Evolutionary conservation across 2,113 vertebrate genomes (phyloP).

Genomic region (Polyodon spathula): DNA sequence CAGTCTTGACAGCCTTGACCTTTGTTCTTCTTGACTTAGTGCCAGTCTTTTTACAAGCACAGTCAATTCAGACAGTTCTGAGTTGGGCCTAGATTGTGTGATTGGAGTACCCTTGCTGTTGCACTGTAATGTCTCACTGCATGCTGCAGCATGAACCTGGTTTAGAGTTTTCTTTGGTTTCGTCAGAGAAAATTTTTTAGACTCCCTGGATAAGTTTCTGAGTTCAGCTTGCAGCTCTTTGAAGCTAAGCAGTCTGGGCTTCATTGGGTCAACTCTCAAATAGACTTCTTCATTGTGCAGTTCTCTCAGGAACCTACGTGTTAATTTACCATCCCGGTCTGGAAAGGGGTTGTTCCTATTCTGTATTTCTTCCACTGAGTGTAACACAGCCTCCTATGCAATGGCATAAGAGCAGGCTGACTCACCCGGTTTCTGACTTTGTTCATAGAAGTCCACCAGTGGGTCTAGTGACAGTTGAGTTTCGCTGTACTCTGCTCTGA

Average conservation of each 20-base stretch:
- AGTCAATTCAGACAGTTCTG: conserved; percentile 5
- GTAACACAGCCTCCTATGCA: conserved; percentile 16
- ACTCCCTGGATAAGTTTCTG: conserved; percentile 7
- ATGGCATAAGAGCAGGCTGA: conserved; percentile 17
- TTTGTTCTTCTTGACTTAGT: conserved; percentile 13
- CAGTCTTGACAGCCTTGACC: conserved; percentile 12
- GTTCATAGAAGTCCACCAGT: conserved; percentile 16
- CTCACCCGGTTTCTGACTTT: conserved; percentile 3
- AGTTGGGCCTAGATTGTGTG: background rate
- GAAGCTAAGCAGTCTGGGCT: conserved; percentile 3
- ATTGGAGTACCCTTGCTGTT: background rate
- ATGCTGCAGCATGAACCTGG: conserved; percentile 8
- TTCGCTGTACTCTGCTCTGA: conserved; percentile 17
- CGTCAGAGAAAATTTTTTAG: conserved; percentile 1
- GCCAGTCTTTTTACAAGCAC: conserved; percentile 16
- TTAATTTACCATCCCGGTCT: too few relatives aligned
- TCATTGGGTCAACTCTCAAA: conserved; percentile 10
- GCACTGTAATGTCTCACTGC: background rate
- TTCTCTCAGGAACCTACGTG: too few relatives aligned
- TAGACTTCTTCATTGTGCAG: conserved; percentile 7
- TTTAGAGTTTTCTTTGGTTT: conserved; percentile 9
- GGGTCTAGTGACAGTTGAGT: conserved; percentile 6
- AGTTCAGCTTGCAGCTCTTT: conserved; percentile 14
- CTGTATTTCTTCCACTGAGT: too few relatives aligned
- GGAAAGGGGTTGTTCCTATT: too few relatives aligned